Percentiles rank a stretch among this genome's conserved stretches.
These are phyloP conservation scores for Dynastes grantii DNA, from an alignment of 2,888 invertebrate genomes.

Conservation along the genomic window DNA sequence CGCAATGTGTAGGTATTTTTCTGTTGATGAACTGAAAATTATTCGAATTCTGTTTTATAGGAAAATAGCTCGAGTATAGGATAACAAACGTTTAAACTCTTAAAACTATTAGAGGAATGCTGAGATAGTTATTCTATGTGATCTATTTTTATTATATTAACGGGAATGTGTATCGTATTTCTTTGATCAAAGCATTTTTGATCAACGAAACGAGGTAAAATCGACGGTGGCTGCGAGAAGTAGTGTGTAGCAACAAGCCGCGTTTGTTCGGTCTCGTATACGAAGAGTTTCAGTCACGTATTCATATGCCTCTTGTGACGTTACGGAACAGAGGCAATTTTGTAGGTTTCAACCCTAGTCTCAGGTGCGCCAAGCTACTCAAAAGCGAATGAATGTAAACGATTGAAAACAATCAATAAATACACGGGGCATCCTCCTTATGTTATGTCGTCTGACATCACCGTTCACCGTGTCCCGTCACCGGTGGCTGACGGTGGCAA, in stretches of 20 bases:
- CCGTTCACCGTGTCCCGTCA: constrained; percentile 27
- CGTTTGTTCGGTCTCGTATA: constrained; percentile 10
- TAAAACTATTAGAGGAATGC: neutral
- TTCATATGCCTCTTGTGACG: constrained; percentile 59
- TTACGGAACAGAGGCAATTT: constrained; percentile 61
- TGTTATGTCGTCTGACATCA: constrained; percentile 50
- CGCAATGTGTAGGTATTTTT: too few species aligned
- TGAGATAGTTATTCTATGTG: neutral
- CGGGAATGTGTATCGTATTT: neutral
- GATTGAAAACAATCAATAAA: constrained; percentile 65
- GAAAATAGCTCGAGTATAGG: too few species aligned
- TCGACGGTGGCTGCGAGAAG: constrained; percentile 4
- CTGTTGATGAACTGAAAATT: too few species aligned
- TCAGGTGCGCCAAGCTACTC: constrained; percentile 62
- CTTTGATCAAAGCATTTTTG: constrained; percentile 30
- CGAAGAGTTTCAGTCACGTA: constrained; percentile 55
- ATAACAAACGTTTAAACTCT: too few species aligned
- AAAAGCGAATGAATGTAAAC: constrained; percentile 64
- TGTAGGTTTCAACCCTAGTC: constrained; percentile 59
- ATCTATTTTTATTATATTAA: neutral
- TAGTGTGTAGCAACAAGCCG: neutral
- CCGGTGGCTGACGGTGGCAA: constrained; percentile 35
- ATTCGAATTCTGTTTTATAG: too few species aligned
- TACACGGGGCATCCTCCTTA: constrained; percentile 52
- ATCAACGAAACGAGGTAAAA: constrained; percentile 5